Base-by-base conservation (phyloP, 1,140 invertebrate species). In the Aradophagus sp. region DNA sequence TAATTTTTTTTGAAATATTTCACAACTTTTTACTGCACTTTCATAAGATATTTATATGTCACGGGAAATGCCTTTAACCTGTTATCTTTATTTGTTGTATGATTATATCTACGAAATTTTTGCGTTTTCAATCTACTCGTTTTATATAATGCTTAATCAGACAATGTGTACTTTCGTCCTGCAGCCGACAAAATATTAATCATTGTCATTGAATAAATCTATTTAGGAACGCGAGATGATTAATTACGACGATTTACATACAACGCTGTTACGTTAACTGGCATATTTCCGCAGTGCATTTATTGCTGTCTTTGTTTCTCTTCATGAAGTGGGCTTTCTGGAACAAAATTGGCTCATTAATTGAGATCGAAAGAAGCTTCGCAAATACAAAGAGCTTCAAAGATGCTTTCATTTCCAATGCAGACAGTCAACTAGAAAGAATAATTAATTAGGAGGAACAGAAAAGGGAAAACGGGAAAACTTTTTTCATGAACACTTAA, bases 371-470 rank as follows among this genome's bases (percentile, higher is more conserved):
- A 73, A 23, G 59, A 68, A 73, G 42, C 56, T 67, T 26, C 10
- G 12, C 52, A 52, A 65, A 67, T 68, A 67, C 59, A 73, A 73
- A 73, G 48, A 55, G 42, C 42, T 65, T 44, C 34, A 47, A 41
- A 56, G 47, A 55, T 65, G 53, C 56, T 68, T 63, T 68, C 63
- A 68, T 68, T 73, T 68, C 59, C 29, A 65, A 68, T 67, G 63
- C 52, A 68, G 62, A 73, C 67, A 73, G 63, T n/a, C 31, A 39
- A 23, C 52, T 59, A 41, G 63, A 68, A 65, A 73, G 70, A 68
- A 68, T 73, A 73, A 73, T 68, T 68, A 73, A 68, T 73, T 73
- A 73, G 63, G 20, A 50, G 26, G 38, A 59, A 52, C 27, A 58
- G 52, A 42, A 67, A 59, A 63, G 52, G 56, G 16, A 31, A 65